A percentile compares a stretch with the other conserved stretches of the same genome.
phyloP scores from a whole-genome alignment of 2,888 invertebrate species.

The Chorisops tibialis region DNA sequence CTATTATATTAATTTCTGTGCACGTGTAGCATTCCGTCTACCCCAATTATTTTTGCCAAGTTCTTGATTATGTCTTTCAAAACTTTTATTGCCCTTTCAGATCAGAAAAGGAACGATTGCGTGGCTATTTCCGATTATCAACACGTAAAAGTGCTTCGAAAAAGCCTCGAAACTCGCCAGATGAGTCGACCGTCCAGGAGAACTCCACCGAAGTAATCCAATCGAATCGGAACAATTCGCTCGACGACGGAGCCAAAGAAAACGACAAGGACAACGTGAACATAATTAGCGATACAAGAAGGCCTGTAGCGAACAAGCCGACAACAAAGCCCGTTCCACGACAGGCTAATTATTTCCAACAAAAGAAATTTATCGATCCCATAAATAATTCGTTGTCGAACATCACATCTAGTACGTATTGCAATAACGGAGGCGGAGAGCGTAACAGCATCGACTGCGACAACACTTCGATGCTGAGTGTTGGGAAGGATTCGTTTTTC shows the following conservation, averaged over 20 bases:
- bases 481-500: conserved; percentile 35
- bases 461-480: conserved; percentile 29
- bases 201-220: conserved; percentile 1
- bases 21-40: too few species aligned
- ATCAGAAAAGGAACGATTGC: conserved; percentile 57
- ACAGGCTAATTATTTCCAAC: conserved; percentile 3
- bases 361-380: conserved; percentile 36
- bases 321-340: not conserved
- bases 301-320: not conserved
- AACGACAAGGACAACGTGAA: conserved; percentile 13
- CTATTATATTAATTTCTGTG: too few species aligned
- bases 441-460: conserved; percentile 30
- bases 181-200: conserved; percentile 47
- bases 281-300: conserved; percentile 14
- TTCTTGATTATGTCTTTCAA: too few species aligned
- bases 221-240: not conserved
- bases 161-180: conserved; percentile 51
- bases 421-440: conserved; percentile 41
- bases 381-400: conserved; percentile 48
- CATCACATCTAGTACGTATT: conserved; percentile 47
- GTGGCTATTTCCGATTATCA: conserved; percentile 58
- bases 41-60: too few species aligned
- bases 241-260: not conserved
- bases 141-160: conserved; percentile 49
- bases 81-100: conserved; percentile 45